Base-by-base conservation (phyloP, 2,113 vertebrate species). In the Microcebus murinus region DNA sequence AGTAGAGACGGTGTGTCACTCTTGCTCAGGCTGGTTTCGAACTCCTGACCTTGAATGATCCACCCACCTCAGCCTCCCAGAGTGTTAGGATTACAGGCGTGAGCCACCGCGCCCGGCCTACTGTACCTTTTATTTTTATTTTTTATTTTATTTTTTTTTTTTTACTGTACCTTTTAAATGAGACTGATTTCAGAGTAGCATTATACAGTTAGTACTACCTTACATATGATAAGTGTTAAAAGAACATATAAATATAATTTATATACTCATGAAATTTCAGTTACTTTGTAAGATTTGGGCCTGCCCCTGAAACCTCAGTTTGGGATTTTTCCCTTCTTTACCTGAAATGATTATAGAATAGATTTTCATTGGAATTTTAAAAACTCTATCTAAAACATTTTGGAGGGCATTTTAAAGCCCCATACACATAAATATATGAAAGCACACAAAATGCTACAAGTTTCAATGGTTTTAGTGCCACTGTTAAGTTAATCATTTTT, bases 201-300 rank as follows among this genome's bases (percentile, higher is more conserved):
- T 96, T 91, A 61, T 36, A 65, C 63, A 23, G 81, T 34, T 92
- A 55, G 52, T 55, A 48, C 80, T 18, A 84, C 80, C 82, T 96
- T 94, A 27, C 29, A 65, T 92, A 91, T 89, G 70, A 0, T 55
- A 77, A 48, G 55, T 95, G 94, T 91, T 91, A 50, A 81, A 73
- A 77, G 86, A 91, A 88, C 15, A 18, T 8, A 0, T 63, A 77
- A 97, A 94, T 96, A 84, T 97, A 86, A 48, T 76, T 10, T 73
- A 87, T 34, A 45, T 81, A 87, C 34, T 94, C 86, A 94, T 48
- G 34, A 39, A 55, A 80, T 92, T 71, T 85, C 59, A 94, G 61
- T 95, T 95, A 55, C 76, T 98, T 98, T 97, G 87, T 96, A 97
- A 96, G 48, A 74, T 90, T 95, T 94, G 52, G 7, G 8, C n/a